phyloP scores from a whole-genome alignment of 2,888 invertebrate genomes.

The Seira ritae region DNA sequence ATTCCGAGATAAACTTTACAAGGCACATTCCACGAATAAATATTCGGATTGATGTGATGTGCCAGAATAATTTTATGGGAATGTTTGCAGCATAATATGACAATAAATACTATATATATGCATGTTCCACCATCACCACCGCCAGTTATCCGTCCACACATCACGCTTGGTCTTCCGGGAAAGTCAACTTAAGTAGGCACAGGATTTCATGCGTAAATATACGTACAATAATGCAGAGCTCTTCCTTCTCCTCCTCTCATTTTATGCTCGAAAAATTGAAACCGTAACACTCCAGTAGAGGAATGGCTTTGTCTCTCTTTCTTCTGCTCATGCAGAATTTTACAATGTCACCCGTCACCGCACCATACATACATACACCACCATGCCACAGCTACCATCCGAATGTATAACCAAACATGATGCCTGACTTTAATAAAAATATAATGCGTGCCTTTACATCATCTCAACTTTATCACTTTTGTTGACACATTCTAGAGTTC shows the following conservation, averaged over 20 bases:
- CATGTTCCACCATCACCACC: conserved; percentile 18
- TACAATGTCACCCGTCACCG: background rate
- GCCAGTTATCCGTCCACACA: conserved; percentile 18
- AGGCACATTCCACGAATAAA: background rate
- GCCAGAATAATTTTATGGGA: conserved; percentile 17
- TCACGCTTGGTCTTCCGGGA: conserved; percentile 36
- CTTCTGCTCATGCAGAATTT: background rate
- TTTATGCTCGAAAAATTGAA: conserved; percentile 27
- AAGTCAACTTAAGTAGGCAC: background rate
- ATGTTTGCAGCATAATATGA: conserved; percentile 9
- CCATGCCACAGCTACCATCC: background rate
- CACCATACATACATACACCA: background rate
- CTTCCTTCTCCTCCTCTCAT: conserved; percentile 21
- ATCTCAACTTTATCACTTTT: conserved; percentile 11
- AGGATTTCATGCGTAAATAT: conserved; percentile 16
- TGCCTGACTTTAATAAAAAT: conserved; percentile 8
- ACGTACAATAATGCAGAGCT: background rate
- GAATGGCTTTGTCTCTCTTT: conserved; percentile 6
- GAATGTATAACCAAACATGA: background rate
- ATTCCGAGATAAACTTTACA: background rate
- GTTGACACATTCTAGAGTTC: conserved; percentile 18
- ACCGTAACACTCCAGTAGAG: conserved; percentile 6
- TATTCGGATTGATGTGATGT: conserved; percentile 2
- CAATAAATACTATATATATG: conserved; percentile 1
- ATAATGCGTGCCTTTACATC: conserved; percentile 12